Percentiles rank a stretch among this genome's conserved stretches.
phyloP scores from a whole-genome alignment of 1,140 invertebrate genomes.

The Drosophila miranda region DNA sequence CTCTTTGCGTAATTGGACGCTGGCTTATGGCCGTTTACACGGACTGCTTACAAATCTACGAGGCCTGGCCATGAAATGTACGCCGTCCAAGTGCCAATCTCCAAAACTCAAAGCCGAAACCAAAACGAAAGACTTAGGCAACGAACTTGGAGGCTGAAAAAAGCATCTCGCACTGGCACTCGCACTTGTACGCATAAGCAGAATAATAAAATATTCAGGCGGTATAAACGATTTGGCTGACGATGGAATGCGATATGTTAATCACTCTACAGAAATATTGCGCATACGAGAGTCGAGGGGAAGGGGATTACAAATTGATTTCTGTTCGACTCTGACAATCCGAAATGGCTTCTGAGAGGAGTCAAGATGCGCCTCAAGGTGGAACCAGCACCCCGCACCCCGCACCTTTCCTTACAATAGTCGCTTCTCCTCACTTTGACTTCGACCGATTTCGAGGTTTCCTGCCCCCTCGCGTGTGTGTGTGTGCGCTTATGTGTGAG shows the following conservation, averaged over 20 bases:
- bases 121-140: conserved; percentile 62
- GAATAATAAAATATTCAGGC: conserved; percentile 39
- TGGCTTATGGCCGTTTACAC: conserved; percentile 52
- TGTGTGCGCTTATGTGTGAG: conserved; percentile 24
- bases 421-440: conserved; percentile 7
- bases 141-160: conserved; percentile 44
- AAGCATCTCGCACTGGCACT: conserved; percentile 18
- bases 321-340: conserved; percentile 4
- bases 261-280: conserved; percentile 26
- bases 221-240: conserved; percentile 48
- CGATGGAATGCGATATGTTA: conserved; percentile 42
- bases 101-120: conserved; percentile 1
- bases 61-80: conserved; percentile 36
- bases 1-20: conserved; percentile 47
- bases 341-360: too few relatives aligned
- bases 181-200: conserved; percentile 27
- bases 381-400: too few relatives aligned
- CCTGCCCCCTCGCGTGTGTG: conserved; percentile 12
- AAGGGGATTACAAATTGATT: conserved; percentile 46
- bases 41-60: conserved; percentile 38
- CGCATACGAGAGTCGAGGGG: not conserved
- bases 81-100: conserved; percentile 28
- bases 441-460: conserved; percentile 62
- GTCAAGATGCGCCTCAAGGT: too few relatives aligned
- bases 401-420: not conserved